phyloP scores from a whole-genome alignment of 2,797 vertebrate species.

The Zalophus californianus region DNA sequence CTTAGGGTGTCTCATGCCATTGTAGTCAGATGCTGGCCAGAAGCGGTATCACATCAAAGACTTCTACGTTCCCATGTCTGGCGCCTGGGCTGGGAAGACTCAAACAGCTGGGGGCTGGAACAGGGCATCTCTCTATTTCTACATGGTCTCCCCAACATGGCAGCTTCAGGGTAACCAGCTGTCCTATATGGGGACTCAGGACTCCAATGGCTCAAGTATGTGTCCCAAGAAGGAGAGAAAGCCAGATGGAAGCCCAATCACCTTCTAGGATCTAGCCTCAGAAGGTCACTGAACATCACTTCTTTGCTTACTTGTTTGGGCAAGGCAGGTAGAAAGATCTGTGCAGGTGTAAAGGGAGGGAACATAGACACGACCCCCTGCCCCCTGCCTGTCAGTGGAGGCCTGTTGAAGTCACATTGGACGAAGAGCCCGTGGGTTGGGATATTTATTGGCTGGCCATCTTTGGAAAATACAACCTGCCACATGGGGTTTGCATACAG shows the following conservation, averaged over 20 bases:
- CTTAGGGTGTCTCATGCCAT: not conserved
- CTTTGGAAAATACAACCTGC: slow-evolving; percentile 2
- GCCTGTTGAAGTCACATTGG: not conserved
- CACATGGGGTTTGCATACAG: not conserved
- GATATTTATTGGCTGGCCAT: not conserved
- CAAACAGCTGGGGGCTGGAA: not conserved
- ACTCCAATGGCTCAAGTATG: not conserved
- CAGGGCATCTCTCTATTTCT: not conserved
- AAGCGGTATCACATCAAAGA: not conserved
- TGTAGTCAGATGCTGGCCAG: not conserved
- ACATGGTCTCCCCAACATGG: not conserved
- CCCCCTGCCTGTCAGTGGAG: not conserved
- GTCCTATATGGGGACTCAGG: not conserved
- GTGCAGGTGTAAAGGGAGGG: not conserved
- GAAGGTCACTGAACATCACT: not conserved
- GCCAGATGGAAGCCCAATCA: not conserved
- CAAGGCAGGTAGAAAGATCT: slow-evolving; percentile 5
- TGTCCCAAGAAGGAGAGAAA: not conserved
- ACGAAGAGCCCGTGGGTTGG: not conserved
- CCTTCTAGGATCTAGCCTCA: not conserved
- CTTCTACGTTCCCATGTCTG: not conserved
- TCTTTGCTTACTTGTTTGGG: not conserved
- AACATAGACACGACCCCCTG: not conserved
- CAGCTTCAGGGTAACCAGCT: not conserved
- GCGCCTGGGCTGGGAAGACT: not conserved